Conservation (phyloP, 2,113 vertebrate genomes). For the Jaculus jaculus region DNA sequence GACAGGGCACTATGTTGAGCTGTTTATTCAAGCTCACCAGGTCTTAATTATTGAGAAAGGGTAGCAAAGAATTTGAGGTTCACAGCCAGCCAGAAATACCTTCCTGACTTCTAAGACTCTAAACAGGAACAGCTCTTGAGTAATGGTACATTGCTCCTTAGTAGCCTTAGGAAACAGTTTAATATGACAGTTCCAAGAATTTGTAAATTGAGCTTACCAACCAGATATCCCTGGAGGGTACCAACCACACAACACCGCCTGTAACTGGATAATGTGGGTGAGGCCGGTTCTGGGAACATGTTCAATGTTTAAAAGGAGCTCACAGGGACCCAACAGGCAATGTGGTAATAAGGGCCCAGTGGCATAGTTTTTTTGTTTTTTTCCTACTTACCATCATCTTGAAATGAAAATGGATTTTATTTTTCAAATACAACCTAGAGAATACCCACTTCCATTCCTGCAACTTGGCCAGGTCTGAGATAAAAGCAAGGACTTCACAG, state of each 20-base stretch:
- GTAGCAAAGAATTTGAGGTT: constrained; percentile 45
- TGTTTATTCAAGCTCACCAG: background rate
- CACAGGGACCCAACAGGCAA: constrained; percentile 30
- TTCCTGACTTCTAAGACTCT: constrained; percentile 16
- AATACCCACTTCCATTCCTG: constrained; percentile 36
- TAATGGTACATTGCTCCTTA: background rate
- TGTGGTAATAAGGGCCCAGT: background rate
- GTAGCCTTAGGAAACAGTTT: constrained; percentile 57
- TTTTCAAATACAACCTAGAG: constrained; percentile 19
- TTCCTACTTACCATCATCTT: background rate
- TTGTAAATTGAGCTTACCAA: constrained; percentile 42
- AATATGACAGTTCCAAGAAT: constrained; percentile 60
- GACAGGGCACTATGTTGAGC: background rate
- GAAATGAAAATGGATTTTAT: constrained; percentile 46
- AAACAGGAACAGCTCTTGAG: constrained; percentile 6
- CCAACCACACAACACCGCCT: background rate
- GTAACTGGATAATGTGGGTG: background rate
- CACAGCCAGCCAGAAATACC: constrained; percentile 37
- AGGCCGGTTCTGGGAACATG: constrained; percentile 12
- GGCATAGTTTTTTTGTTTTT: background rate
- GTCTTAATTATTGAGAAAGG: background rate
- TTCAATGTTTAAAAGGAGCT: background rate
- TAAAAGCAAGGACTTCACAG: constrained; percentile 27
- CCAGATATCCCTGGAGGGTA: background rate
- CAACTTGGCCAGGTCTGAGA: background rate